Base-by-base conservation (phyloP, 2,888 invertebrate genomes). In the Xestia rhomboidea region DNA sequence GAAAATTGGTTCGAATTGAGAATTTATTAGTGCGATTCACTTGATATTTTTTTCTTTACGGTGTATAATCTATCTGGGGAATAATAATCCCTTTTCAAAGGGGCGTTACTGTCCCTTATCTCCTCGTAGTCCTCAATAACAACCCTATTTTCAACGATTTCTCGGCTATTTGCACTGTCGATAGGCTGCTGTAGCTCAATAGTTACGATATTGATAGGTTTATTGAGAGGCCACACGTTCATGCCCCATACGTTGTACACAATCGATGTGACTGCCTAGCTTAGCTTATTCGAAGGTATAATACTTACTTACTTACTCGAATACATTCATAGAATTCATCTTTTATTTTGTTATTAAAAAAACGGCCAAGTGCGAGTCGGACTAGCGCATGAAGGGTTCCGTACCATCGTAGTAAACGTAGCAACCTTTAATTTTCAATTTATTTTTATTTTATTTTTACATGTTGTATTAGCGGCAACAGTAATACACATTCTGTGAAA, bases 1-100 rank as follows among this genome's bases (percentile, higher is more conserved):
- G 72, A 70, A 76, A 83, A 75, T 76, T 73, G 71, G 54, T 84
- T 68, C 1, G 34, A 49, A 72, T 71, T 46, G 30, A 46, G 24
- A 68, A 83, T 77, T 70, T 83, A 73, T 70, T 70, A 68, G 38
- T 41, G 46, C 5, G 15, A 66, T 62, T 70, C 66, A 70, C 24
- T 54, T 38, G 8, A 2, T n/a, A 63, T 41, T 64, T 81, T 67
- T 63, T 57, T 74, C 54, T 64, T 24, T 60, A 21, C 0, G 1
- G 5, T 66, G 7, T 44, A 49, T 51, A 70, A 11, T 34, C 60
- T 10, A 44, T 64, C n/a, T 49, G n/a, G 81, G 57, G 73, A 73
- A 41, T 60, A 44, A 80, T 73, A 80, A 62, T 34, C 30, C 8
- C 11, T 63, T 69, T 79, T 46, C 34, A 77, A 54, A 62, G 13